phyloP scores from a whole-genome alignment of 2,888 invertebrate species.

The Lumbricus terrestris region DNA sequence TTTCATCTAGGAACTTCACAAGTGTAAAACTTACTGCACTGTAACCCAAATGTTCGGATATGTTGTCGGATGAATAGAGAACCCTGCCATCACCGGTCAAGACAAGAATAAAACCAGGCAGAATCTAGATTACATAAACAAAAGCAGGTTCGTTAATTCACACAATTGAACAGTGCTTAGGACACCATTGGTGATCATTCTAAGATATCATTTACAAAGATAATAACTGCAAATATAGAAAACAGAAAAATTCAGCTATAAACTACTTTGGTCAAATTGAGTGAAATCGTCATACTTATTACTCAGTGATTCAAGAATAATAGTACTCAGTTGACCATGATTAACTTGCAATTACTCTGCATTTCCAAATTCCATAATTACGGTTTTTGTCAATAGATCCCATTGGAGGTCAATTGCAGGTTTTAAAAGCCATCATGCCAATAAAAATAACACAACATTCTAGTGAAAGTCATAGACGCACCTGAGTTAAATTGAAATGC shows the following conservation, averaged over 20 bases:
- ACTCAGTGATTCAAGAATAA: neutral
- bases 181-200: too few relatives aligned
- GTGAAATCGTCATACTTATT: neutral
- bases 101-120: conserved; percentile 25
- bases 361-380: neutral
- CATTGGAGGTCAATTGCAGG: neutral
- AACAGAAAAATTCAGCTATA: neutral
- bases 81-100: conserved; percentile 16
- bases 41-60: conserved; percentile 20
- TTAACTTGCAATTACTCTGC: neutral
- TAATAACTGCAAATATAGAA: neutral
- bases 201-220: neutral
- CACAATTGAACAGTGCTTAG: neutral
- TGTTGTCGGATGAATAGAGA: conserved; percentile 25
- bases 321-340: neutral
- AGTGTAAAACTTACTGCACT: conserved; percentile 18
- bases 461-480: neutral
- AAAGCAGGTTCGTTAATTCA: neutral
- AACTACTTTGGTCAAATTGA: neutral
- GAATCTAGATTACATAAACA: conserved; percentile 14
- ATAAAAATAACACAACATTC: neutral
- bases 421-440: neutral
- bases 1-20: too few relatives aligned
- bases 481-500: neutral
- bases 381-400: neutral